Evolutionary conservation across 2,888 invertebrate species (phyloP), one percentile per base, ranked within the genome.

Genomic region (Tetragnatha montana): DNA sequence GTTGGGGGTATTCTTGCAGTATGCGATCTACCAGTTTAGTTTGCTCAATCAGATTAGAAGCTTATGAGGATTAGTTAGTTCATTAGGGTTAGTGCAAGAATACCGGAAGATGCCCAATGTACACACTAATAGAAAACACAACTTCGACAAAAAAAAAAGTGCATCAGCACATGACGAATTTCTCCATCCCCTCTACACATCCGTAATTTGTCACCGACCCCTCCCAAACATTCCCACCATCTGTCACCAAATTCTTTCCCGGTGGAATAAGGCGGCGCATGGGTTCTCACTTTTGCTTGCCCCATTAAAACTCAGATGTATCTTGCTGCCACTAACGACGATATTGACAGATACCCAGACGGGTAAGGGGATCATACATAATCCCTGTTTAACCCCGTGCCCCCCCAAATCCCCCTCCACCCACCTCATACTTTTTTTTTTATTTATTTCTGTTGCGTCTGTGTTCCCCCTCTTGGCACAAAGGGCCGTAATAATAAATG

Each of bases 291-390:
- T 89, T 89, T 89, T 85, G 76, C 85, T 35, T 85, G 89, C 76
- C 81, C 89, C 89, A 89, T 89, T 89, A 89, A 89, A 85, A 85
- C 81, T 76, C 73, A 85, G 89, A 81, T 75, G 89, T 89, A 89
- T 89, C 81, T 80, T n/a, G 68, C 75, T 51, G 89, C 85, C 85
- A 76, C 89, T 89, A 89, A 89, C 89, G 89, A 89, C 81, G 89
- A 85, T 89, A 89, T 89, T 89, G 89, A 89, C 89, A 89, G 89
- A 89, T 80, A 80, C 74, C 71, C 60, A 78, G 85, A 81, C 89
- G 85, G 75, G 85, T 89, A 89, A 89, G 85, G 85, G 81, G 89
- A 89, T 89, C 89, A 76, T 85, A 76, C 85, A 81, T 89, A 89
- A 85, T 89, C 89, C 89, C 78, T 71, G 85, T 81, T 81, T 88